phyloP scores from a whole-genome alignment of 1,140 invertebrate species.

The Microplitis mediator region DNA sequence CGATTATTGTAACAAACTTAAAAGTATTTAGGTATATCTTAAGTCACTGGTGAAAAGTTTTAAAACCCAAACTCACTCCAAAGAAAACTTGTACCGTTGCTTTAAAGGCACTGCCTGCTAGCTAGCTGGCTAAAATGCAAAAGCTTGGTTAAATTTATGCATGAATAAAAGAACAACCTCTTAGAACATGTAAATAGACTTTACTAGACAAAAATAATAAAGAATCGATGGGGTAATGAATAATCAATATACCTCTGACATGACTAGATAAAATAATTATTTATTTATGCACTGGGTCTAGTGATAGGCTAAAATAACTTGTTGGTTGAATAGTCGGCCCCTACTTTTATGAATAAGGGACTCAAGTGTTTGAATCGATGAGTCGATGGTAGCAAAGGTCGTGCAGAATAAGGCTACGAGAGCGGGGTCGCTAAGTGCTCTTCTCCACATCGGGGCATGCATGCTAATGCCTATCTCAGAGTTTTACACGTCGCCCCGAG shows the following conservation, averaged over 20 bases:
- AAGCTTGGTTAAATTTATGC: conserved; percentile 1
- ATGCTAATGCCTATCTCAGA: conserved; percentile 54
- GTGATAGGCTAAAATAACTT: too few species aligned
- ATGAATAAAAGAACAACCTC: conserved; percentile 6
- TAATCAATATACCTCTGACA: background rate
- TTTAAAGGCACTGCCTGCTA: background rate
- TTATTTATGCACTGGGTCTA: too few species aligned
- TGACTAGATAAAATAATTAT: background rate
- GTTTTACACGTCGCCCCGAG: conserved; percentile 35
- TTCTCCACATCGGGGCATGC: conserved; percentile 46
- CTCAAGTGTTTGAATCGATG: background rate
- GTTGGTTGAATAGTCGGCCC: too few species aligned
- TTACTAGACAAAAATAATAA: background rate
- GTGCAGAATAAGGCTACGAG: background rate
- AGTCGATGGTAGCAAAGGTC: background rate
- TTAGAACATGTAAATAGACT: background rate
- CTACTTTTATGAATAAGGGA: background rate
- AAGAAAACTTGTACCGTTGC: background rate
- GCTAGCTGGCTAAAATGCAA: background rate
- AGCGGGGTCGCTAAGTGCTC: conserved; percentile 44
- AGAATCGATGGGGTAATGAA: background rate
- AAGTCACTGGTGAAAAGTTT: conserved; percentile 2
- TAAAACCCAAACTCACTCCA: background rate
- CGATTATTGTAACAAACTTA: background rate
- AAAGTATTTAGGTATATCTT: background rate